These are phyloP conservation scores for Gracilinanus agilis DNA, from an alignment of 2,113 vertebrate species.

Conservation along the genomic window DNA sequence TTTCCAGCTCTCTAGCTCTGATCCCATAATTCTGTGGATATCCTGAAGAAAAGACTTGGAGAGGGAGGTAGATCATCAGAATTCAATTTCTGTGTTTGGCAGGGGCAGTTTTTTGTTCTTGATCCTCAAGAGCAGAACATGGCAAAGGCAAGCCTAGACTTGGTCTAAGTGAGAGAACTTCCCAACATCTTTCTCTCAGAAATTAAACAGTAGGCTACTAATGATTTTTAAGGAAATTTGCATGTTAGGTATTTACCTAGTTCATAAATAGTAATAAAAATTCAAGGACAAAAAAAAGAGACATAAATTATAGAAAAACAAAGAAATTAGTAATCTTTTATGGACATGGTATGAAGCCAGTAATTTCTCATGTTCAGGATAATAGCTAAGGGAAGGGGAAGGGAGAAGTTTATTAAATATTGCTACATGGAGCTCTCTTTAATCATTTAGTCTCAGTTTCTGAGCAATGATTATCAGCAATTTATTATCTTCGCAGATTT, in stretches of 20 bases:
- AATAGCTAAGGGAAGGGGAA: not conserved
- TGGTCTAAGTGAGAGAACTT: not conserved
- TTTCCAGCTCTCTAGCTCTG: not conserved
- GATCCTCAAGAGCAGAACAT: not conserved
- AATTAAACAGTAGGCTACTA: slow-evolving; percentile 7
- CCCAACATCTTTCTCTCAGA: slow-evolving; percentile 26
- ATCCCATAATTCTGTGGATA: not conserved
- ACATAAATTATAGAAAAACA: slow-evolving; percentile 8
- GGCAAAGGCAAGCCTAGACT: not conserved
- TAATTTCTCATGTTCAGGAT: not conserved
- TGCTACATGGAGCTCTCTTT: slow-evolving; percentile 25
- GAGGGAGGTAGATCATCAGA: not conserved
- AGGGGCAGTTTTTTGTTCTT: not conserved
- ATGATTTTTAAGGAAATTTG: not conserved
- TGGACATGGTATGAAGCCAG: slow-evolving; percentile 39
- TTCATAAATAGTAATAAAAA: slow-evolving; percentile 27
- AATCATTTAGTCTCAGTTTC: not conserved
- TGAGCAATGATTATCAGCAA: not conserved
- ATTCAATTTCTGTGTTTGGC: not conserved
- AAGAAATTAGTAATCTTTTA: slow-evolving; percentile 32
- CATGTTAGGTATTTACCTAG: slow-evolving; percentile 3
- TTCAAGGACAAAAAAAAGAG: slow-evolving; percentile 22
- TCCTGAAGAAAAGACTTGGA: not conserved
- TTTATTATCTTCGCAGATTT: slow-evolving; percentile 12
- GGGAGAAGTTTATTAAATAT: slow-evolving; percentile 2